Evolutionary conservation across 2,888 invertebrate species (phyloP), one percentile per base, ranked within the genome.

Genomic region (Pollenia griseotomentosa): DNA sequence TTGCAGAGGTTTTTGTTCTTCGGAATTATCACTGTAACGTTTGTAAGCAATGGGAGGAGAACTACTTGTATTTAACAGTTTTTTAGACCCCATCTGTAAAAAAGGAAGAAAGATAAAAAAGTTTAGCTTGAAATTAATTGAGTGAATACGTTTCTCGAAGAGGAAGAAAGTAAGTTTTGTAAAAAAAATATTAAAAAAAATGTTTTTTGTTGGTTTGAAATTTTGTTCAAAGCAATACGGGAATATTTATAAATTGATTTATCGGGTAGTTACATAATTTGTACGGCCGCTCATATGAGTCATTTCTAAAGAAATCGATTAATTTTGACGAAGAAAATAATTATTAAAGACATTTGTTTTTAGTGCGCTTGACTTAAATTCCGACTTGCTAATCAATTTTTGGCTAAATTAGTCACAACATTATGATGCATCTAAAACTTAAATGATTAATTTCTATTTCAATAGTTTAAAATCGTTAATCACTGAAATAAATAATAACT

Each of bases 41-140:
- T 74, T 61, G 59, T 84, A 84, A 12, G 84, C 51, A 74, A 84
- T 87, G 42, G 87, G 87, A 23, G 87, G 87, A 33, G 87, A 87
- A 81, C 84, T 87, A 63, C 81, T 81, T 16, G 78, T 74, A 42
- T 78, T 81, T 55, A 87, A 48, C 11, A 84, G 73, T 63, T 77
- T 87, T 19, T 74, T 84, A n/a, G 48, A 68, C 84, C 84, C 87
- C 87, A 87, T 87, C 87, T 87, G 70, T 63, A 40, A 70, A 42
- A 19, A 53, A 44, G 53, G 14, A 63, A 9, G 70, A 68, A 40
- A 68, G 63, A 40, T 40, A 51, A 53, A 71, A 66, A 65, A 33
- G 14, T 10, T 68, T 61, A 12, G 2, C 59, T 73, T 33, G 6
- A 59, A 51, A 63, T 19, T 11, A 11, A 19, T n/a, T 33, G 48